phyloP scores from a whole-genome alignment of 2,797 vertebrate species.

The Paratrypauchen microcephalus region DNA sequence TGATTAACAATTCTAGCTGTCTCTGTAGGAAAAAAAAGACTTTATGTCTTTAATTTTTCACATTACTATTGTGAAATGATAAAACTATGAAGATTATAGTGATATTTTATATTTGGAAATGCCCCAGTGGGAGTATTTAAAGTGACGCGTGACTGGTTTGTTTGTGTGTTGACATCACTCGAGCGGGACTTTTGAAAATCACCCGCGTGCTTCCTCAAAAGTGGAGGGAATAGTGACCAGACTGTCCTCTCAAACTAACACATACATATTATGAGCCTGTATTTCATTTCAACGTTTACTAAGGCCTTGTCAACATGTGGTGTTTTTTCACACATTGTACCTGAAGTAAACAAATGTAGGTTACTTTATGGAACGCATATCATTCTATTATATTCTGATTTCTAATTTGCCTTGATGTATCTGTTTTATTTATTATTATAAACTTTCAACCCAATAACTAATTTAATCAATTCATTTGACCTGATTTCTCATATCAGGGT shows the following conservation, averaged over 20 bases:
- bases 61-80: background rate
- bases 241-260: background rate
- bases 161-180: conserved; percentile 59
- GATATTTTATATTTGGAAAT: background rate
- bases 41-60: no score
- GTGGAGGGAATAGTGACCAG: conserved; percentile 54
- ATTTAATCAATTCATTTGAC: background rate
- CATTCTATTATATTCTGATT: background rate
- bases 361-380: background rate
- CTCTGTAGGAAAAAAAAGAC: background rate
- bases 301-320: background rate
- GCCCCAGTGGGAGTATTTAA: background rate
- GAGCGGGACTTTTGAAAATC: conserved; percentile 83
- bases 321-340: background rate
- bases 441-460: background rate
- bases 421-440: background rate
- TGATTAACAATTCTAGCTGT: background rate
- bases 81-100: background rate
- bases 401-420: background rate
- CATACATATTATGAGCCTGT: fast-evolving
- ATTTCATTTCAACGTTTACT: background rate
- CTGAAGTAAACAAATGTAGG: background rate
- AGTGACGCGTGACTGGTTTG: conserved; percentile 17
- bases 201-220: conserved; percentile 53
- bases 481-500: conserved; percentile 67